A percentile compares a stretch with the other conserved stretches of the same genome.
Conservation (phyloP, 2,797 vertebrate species). For the Sparus aurata region DNA sequence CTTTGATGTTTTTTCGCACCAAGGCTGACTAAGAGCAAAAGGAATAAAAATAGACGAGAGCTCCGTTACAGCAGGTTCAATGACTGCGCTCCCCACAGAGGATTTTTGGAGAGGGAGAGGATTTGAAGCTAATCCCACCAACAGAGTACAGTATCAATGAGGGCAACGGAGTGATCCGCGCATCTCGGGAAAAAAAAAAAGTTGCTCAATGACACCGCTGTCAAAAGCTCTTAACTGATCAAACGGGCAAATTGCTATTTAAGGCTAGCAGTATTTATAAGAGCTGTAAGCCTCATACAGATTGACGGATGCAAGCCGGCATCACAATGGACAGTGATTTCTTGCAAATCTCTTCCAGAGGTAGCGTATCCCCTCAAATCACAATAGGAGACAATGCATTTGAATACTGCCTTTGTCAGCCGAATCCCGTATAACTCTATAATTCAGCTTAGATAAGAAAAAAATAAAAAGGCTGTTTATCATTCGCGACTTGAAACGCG, state of each 20-base stretch:
- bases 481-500: not conserved
- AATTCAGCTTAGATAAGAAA: constrained; percentile 21
- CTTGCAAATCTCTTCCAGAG: constrained; percentile 48
- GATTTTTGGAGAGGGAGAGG: constrained; percentile 74
- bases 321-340: constrained; percentile 56
- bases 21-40: constrained; percentile 66
- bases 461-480: constrained; percentile 29
- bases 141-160: constrained; percentile 78
- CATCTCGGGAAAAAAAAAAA: constrained; percentile 38
- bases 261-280: constrained; percentile 57
- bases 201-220: constrained; percentile 71
- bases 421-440: constrained; percentile 18
- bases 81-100: constrained; percentile 71
- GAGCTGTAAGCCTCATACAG: constrained; percentile 47
- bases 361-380: constrained; percentile 34
- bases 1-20: constrained; percentile 79
- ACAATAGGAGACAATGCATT: constrained; percentile 32
- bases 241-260: constrained; percentile 69
- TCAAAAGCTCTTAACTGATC: constrained; percentile 76
- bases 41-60: constrained; percentile 72
- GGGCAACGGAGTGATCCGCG: constrained; percentile 68
- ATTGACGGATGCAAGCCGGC: constrained; percentile 50
- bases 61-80: constrained; percentile 78
- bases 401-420: constrained; percentile 42
- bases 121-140: constrained; percentile 81